Evolutionary conservation across 2,113 vertebrate species (phyloP).

Genomic region (Pelecanus crispus): DNA sequence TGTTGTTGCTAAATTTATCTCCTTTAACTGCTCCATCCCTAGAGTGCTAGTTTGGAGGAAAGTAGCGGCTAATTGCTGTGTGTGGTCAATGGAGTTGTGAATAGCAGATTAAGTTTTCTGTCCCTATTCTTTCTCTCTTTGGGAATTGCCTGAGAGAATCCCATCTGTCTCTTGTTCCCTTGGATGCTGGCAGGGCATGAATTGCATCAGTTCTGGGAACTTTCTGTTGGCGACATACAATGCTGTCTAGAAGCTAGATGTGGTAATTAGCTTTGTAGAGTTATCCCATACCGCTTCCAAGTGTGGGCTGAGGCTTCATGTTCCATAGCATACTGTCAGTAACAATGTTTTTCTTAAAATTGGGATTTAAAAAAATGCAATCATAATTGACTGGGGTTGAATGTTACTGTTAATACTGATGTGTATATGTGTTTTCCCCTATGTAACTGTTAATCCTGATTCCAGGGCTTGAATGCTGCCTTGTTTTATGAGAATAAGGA

Average conservation of each 20-base stretch:
- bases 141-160: not conserved
- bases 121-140: not conserved
- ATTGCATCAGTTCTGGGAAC: not conserved
- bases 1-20: not conserved
- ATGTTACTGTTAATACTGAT: not conserved
- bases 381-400: not conserved
- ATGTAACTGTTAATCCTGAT: conserved; percentile 20
- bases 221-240: not conserved
- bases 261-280: not conserved
- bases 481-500: conserved; percentile 97
- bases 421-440: not conserved
- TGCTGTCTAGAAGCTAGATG: not conserved
- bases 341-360: not conserved
- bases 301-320: not conserved
- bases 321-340: not conserved
- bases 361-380: not conserved
- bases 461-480: conserved; percentile 92
- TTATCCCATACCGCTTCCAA: not conserved
- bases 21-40: not conserved
- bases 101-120: not conserved
- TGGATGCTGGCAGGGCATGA: not conserved
- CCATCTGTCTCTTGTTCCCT: not conserved
- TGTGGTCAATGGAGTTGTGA: not conserved
- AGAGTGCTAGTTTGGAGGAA: not conserved
- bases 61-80: not conserved